phyloP scores from a whole-genome alignment of 2,113 vertebrate genomes.

The Upupa epops region DNA sequence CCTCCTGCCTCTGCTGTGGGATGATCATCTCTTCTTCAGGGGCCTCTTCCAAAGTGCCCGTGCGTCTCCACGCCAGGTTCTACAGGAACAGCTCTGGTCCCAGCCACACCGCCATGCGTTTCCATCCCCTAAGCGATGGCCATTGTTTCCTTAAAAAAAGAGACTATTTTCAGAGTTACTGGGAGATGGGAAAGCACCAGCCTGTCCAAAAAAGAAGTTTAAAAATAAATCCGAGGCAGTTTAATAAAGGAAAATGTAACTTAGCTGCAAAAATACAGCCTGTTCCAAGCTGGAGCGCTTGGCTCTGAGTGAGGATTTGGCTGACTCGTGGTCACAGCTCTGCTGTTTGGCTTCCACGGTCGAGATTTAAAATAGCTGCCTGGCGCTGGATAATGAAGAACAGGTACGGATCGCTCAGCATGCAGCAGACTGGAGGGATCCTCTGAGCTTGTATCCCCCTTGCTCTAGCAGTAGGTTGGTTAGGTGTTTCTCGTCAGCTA shows the following conservation, averaged over 20 bases:
- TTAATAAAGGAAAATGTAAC: slow-evolving; percentile 51
- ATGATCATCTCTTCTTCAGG: no score
- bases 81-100: not conserved
- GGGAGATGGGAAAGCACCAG: not conserved
- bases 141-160: not conserved
- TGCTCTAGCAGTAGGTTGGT: not conserved
- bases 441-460: not conserved
- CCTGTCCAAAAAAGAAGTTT: not conserved
- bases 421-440: not conserved
- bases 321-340: slow-evolving; percentile 37
- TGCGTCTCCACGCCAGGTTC: accelerated
- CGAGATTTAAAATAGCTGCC: not conserved
- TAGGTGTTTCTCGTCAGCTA: not conserved
- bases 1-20: no score
- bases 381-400: not conserved
- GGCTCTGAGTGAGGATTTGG: slow-evolving; percentile 3
- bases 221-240: slow-evolving; percentile 28
- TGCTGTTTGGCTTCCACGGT: slow-evolving; percentile 28
- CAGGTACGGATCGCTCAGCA: not conserved
- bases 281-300: slow-evolving; percentile 37
- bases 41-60: not conserved
- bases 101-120: not conserved
- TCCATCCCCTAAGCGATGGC: not conserved
- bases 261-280: slow-evolving; percentile 46
- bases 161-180: slow-evolving; percentile 24